Conservation (phyloP, 2,797 vertebrate species). For the Pangasius sanitwongsei region DNA sequence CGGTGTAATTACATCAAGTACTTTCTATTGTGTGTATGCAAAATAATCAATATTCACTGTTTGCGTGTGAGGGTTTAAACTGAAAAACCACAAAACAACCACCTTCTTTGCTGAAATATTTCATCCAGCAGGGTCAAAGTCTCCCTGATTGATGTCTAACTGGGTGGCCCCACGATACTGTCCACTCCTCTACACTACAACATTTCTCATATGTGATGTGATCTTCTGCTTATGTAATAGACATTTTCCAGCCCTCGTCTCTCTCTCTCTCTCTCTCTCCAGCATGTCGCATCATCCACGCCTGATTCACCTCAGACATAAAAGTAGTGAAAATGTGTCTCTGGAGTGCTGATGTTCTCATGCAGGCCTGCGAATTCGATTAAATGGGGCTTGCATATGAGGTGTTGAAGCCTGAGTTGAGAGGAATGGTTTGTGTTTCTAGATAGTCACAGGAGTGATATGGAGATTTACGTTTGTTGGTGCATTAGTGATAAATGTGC, state of each 20-base stretch:
- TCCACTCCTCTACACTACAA: slow-evolving; percentile 25
- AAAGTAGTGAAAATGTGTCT: slow-evolving; percentile 18
- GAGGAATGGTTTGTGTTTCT: not conserved
- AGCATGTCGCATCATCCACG: not conserved
- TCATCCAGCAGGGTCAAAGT: not conserved
- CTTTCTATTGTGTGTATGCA: not conserved
- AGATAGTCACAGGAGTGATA: not conserved
- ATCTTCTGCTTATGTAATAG: not conserved
- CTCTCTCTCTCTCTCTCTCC: not conserved
- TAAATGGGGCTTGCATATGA: not conserved
- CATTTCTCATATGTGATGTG: slow-evolving; percentile 14
- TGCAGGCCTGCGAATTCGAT: not conserved
- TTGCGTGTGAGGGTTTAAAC: not conserved
- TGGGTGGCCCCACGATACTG: slow-evolving; percentile 24
- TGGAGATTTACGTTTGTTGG: not conserved
- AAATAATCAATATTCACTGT: not conserved
- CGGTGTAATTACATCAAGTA: not conserved
- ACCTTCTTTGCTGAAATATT: not conserved
- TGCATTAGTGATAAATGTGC: not conserved
- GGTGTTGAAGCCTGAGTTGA: not conserved
- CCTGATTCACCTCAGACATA: slow-evolving; percentile 26
- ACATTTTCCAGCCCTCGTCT: slow-evolving; percentile 31
- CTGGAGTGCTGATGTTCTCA: slow-evolving; percentile 24
- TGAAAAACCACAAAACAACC: not conserved
- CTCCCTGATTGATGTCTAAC: slow-evolving; percentile 19